Evolutionary conservation across 2,888 invertebrate genomes (phyloP), one percentile per base, ranked within the genome.

Genomic region (Agrotis segetum): DNA sequence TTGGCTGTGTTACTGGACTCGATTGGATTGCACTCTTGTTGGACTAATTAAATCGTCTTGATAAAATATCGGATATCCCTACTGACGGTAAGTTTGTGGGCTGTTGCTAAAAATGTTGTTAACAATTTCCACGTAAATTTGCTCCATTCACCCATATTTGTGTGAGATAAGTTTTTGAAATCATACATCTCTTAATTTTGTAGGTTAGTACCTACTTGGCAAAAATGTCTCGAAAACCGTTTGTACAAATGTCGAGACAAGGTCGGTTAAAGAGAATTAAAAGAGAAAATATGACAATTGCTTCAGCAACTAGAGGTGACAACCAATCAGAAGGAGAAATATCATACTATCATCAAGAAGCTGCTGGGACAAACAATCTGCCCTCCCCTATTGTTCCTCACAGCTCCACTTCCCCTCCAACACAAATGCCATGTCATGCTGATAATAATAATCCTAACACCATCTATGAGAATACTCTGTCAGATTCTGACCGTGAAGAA

Each of bases 391-490:
- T 19, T 50, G 50, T 50, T 50, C 50, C 50, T 50, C 50, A 50
- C 19, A 19, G 19, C 19, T 50, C 50, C 50, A 50, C 11, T 19
- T 50, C 50, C 11, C 50, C 50, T 47, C 47, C 47, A 47, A 47
- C 47, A 47, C 47, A 47, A 47, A 47, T 47, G 17, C 17, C 47
- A 47, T 47, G 47, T 47, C 47, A 47, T 47, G 47, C 47, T 17
- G 34, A 11, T 34, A 59, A 44, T 60, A 60, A 60, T 34, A 60
- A 60, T 60, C 40, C 60, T 49, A 47, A 47, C 47, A 47, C 47
- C 47, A 47, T 17, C 49, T 24, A 62, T 49, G 62, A 62, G 29
- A 62, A 62, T 62, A 21, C 24, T 24, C 24, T 61, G 19, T 46
- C 62, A 62, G 49, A 49, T 62, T 49, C 62, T 49, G 49, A 49